phyloP scores from a whole-genome alignment of 2,113 vertebrate genomes.

The Asarcornis scutulata region DNA sequence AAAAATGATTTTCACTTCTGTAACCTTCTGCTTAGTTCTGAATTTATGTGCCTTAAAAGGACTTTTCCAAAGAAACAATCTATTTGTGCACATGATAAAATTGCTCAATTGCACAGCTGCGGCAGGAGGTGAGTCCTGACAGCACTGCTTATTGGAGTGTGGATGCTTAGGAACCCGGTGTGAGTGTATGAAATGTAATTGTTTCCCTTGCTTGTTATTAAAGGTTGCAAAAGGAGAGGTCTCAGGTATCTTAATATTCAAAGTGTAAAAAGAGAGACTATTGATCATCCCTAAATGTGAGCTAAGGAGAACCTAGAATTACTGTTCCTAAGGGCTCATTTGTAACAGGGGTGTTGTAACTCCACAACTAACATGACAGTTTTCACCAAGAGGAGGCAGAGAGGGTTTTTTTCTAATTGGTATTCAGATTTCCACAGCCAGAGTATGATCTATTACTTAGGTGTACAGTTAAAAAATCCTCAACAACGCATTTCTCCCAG shows the following conservation, averaged over 20 bases:
- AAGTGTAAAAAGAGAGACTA: not conserved
- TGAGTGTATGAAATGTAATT: not conserved
- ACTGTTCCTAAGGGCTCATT: not conserved
- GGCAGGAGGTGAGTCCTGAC: not conserved
- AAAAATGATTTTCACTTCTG: not conserved
- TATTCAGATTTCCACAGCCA: not conserved
- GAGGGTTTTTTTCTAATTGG: not conserved
- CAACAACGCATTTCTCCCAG: accelerated
- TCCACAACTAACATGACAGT: not conserved
- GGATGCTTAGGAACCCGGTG: not conserved
- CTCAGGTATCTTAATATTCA: not conserved
- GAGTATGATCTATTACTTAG: not conserved
- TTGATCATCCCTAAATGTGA: not conserved
- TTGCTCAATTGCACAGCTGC: not conserved
- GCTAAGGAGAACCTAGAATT: not conserved
- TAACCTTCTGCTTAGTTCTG: not conserved
- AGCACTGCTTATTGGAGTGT: not conserved
- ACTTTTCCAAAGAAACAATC: not conserved
- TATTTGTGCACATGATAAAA: not conserved
- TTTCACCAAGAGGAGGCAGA: not conserved
- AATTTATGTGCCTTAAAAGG: slow-evolving; percentile 3
- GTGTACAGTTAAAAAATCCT: not conserved
- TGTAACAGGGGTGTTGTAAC: not conserved
- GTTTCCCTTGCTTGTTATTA: not conserved
- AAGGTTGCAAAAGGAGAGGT: not conserved